A percentile compares a stretch with the other conserved stretches of the same genome.
Evolutionary conservation across 2,888 invertebrate species (phyloP).

Genomic region (Brassicogethes aeneus): DNA sequence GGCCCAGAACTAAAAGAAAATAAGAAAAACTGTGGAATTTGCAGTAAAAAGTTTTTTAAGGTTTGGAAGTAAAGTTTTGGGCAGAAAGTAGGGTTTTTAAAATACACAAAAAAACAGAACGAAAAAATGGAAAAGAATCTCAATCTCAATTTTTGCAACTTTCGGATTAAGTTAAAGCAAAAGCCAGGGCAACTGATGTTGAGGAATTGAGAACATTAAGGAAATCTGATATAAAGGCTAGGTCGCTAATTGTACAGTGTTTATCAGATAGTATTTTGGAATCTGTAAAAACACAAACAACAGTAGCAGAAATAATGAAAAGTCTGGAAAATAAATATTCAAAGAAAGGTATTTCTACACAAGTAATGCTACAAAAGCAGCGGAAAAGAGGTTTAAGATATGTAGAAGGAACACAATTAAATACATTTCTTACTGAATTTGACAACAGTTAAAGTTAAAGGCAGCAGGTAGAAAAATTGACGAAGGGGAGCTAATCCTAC

Average conservation of each 20-base stretch:
- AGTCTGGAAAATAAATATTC: conserved; percentile 6
- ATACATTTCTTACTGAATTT: conserved; percentile 9
- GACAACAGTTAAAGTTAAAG: conserved; percentile 10
- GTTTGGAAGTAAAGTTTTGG: no score
- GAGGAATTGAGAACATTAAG: conserved; percentile 5
- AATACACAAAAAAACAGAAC: no score
- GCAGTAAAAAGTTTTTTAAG: no score
- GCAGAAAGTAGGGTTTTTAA: no score
- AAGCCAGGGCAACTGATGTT: conserved; percentile 4
- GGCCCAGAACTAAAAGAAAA: background rate
- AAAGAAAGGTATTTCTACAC: conserved; percentile 9
- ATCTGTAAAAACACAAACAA: conserved; percentile 8
- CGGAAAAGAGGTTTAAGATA: conserved; percentile 7
- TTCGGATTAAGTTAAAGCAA: background rate
- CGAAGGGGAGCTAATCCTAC: conserved; percentile 8
- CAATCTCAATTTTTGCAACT: no score
- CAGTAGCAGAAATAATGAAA: no score
- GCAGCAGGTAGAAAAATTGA: conserved; percentile 8
- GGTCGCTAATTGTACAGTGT: conserved; percentile 11
- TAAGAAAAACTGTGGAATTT: background rate
- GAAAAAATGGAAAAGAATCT: no score
- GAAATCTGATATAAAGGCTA: conserved; percentile 10
- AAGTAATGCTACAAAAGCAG: conserved; percentile 8
- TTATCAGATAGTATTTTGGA: conserved; percentile 12
- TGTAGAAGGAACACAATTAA: conserved; percentile 3